Conservation (phyloP, 2,888 invertebrate genomes). For the Diaperis boleti region DNA sequence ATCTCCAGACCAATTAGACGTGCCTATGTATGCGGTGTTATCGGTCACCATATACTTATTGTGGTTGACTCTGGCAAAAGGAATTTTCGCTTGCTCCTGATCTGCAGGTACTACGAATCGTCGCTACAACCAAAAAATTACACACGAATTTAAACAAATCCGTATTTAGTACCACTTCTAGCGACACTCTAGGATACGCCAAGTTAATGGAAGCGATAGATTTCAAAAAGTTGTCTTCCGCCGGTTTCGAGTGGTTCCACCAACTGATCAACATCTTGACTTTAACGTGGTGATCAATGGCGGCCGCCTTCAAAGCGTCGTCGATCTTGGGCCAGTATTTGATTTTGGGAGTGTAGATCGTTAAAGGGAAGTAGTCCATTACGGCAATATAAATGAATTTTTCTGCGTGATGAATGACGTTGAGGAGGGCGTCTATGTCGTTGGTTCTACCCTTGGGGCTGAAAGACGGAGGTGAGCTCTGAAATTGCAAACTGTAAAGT, state of each 20-base stretch:
- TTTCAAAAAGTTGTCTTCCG: conserved; percentile 83
- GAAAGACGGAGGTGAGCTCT: conserved; percentile 93
- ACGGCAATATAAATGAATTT: conserved; percentile 93
- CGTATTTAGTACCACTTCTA: conserved; percentile 89
- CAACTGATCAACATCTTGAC: conserved; percentile 87
- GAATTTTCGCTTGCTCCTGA: conserved; percentile 84
- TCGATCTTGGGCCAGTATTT: conserved; percentile 96
- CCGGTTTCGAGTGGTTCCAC: conserved; percentile 86
- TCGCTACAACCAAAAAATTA: conserved; percentile 73
- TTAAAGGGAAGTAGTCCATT: conserved; percentile 95
- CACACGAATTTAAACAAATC: too few relatives aligned
- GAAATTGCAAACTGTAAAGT: conserved; percentile 59
- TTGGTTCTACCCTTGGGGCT: conserved; percentile 84
- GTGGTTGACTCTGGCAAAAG: conserved; percentile 93
- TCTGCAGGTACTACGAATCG: conserved; percentile 89
- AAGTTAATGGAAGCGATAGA: conserved; percentile 80
- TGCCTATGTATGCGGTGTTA: conserved; percentile 91
- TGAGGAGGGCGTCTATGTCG: conserved; percentile 87
- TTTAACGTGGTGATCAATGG: conserved; percentile 82
- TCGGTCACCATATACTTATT: conserved; percentile 99
- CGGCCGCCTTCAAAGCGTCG: conserved; percentile 85
- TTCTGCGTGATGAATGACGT: conserved; percentile 84
- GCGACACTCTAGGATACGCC: conserved; percentile 75
- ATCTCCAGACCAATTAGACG: conserved; percentile 98
- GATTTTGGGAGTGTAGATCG: conserved; percentile 76